Conservation (phyloP, 2,888 invertebrate genomes). For the Tubulanus polymorphus region DNA sequence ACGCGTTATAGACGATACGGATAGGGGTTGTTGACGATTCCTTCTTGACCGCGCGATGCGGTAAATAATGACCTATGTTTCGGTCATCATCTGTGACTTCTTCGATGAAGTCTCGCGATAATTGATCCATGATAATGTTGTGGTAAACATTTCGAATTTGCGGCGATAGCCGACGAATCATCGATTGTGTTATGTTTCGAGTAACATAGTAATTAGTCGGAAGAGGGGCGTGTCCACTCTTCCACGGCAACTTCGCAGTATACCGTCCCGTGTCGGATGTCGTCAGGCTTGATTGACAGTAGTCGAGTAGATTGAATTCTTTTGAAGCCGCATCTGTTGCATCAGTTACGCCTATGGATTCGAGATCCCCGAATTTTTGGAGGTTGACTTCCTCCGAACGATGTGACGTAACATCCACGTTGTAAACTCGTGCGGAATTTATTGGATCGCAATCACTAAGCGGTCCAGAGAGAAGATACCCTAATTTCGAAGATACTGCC, state of each 20-base stretch:
- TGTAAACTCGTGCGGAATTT: too few relatives aligned
- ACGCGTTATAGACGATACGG: slow-evolving; percentile 19
- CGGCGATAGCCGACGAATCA: background rate
- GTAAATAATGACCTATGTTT: slow-evolving; percentile 15
- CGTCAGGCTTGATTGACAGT: background rate
- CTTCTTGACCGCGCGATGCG: slow-evolving; percentile 18
- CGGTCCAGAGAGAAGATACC: too few relatives aligned
- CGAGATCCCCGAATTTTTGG: too few relatives aligned
- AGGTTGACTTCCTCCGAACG: too few relatives aligned
- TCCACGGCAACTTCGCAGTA: background rate
- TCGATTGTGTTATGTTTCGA: background rate
- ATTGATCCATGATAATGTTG: background rate
- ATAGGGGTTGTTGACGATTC: slow-evolving; percentile 20
- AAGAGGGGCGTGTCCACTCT: background rate
- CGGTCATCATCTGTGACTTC: background rate
- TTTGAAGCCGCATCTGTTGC: too few relatives aligned
- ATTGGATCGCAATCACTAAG: too few relatives aligned
- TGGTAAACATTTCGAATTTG: background rate
- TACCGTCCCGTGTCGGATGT: background rate
- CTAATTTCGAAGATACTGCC: too few relatives aligned
- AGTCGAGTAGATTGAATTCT: too few relatives aligned
- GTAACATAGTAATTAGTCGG: slow-evolving; percentile 2
- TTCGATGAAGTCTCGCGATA: background rate
- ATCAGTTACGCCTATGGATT: too few relatives aligned
- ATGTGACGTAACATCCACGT: too few relatives aligned